Conservation (phyloP, 64 coral and sea anemone species). For the Porites australiensis region DNA sequence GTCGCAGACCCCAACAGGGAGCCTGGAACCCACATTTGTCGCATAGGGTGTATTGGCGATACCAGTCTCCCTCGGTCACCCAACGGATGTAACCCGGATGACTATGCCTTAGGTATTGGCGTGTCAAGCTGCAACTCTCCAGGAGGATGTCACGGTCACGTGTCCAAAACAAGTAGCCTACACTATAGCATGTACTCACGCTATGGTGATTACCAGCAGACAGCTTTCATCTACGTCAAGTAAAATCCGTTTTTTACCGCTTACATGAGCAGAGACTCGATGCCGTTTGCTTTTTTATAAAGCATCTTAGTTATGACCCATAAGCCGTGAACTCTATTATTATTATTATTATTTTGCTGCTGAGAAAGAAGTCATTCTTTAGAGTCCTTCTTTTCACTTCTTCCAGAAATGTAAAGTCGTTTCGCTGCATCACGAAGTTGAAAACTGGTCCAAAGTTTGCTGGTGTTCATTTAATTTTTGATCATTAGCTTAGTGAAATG, state of each 20-base stretch:
- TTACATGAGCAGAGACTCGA: too few relatives aligned
- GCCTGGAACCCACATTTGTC: slow-evolving; percentile 90
- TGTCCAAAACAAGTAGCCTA: slow-evolving; percentile 75
- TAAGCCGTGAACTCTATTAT: too few relatives aligned
- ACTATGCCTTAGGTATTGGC: slow-evolving; percentile 91
- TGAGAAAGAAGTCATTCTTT: too few relatives aligned
- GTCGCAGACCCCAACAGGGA: slow-evolving; percentile 85
- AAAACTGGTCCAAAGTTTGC: too few relatives aligned
- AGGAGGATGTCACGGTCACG: slow-evolving; percentile 65
- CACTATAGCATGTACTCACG: slow-evolving; percentile 89
- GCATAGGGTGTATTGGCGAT: slow-evolving; percentile 97
- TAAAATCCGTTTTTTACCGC: background rate
- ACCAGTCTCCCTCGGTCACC: slow-evolving; percentile 87
- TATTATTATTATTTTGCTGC: too few relatives aligned
- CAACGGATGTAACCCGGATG: slow-evolving; percentile 89
- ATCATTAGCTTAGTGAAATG: too few relatives aligned
- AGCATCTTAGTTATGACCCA: too few relatives aligned
- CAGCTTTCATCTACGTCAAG: slow-evolving; percentile 92
- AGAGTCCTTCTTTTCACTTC: too few relatives aligned
- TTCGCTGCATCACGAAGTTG: too few relatives aligned
- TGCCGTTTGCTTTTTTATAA: too few relatives aligned
- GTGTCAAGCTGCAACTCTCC: slow-evolving; percentile 90
- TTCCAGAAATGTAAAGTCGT: too few relatives aligned
- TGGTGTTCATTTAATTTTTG: too few relatives aligned
- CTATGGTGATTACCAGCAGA: slow-evolving; percentile 86